These are phyloP conservation scores for Halocaridina rubra DNA, from an alignment of 2,888 invertebrate species.

Conservation along the genomic window DNA sequence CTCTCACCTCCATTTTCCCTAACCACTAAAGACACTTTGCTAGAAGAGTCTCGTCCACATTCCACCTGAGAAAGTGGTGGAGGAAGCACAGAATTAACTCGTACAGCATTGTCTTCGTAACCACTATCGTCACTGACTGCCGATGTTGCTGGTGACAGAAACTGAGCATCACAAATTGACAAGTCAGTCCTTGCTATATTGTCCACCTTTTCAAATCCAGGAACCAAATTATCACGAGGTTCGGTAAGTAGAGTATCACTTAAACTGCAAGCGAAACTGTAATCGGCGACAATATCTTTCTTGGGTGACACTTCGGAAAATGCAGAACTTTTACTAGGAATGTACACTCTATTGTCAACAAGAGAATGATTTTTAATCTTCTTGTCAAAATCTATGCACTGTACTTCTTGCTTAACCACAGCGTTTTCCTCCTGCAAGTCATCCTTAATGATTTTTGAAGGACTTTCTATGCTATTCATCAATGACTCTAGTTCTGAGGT, in stretches of 20 bases:
- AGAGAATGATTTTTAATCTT: not conserved
- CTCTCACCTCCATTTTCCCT: too few species aligned
- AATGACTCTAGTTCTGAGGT: conserved; percentile 29
- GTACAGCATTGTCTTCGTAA: conserved; percentile 11
- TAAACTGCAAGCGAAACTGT: not conserved
- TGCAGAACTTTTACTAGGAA: not conserved
- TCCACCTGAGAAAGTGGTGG: too few species aligned
- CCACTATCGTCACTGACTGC: conserved; percentile 47
- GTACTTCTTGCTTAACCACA: not conserved
- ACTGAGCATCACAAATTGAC: conserved; percentile 3
- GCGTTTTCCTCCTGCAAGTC: not conserved
- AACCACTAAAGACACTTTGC: too few species aligned
- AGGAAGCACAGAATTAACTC: not conserved
- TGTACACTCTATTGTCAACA: not conserved
- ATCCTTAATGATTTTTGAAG: not conserved
- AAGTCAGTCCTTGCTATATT: not conserved
- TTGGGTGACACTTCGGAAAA: not conserved
- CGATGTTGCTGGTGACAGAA: conserved; percentile 41
- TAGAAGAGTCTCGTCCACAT: too few species aligned
- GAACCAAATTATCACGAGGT: not conserved
- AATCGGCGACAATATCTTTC: not conserved
- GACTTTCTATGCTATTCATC: conserved; percentile 30
- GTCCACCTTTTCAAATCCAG: not conserved
- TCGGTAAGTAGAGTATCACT: not conserved
- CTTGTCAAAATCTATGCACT: too few species aligned